These are phyloP conservation scores for Rhodeus uyekii DNA, from an alignment of 2,797 vertebrate genomes.

Conservation along the genomic window DNA sequence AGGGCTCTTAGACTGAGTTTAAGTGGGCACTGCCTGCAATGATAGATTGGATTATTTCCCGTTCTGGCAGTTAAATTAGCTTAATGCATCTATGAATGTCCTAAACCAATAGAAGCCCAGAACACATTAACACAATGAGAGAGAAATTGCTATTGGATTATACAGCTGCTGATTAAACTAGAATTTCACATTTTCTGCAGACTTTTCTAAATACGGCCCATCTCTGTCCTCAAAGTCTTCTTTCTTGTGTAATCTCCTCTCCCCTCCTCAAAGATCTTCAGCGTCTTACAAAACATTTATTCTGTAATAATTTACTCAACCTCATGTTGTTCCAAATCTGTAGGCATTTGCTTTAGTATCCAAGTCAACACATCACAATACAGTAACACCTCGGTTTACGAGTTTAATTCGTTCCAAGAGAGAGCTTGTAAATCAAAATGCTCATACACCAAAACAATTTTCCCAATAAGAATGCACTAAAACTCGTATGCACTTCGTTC, in stretches of 20 bases:
- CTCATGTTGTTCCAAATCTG: not conserved
- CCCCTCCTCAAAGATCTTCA: not conserved
- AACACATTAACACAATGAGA: slow-evolving; percentile 46
- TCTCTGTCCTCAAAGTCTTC: no score
- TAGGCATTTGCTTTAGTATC: no score
- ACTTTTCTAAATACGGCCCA: not conserved
- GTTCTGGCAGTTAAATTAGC: slow-evolving; percentile 50
- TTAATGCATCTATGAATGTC: slow-evolving; percentile 51
- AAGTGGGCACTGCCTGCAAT: slow-evolving; percentile 34
- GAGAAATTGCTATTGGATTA: slow-evolving; percentile 6
- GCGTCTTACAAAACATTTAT: no score
- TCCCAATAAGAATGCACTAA: no score
- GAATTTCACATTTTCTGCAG: not conserved
- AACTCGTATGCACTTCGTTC: no score
- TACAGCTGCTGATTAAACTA: not conserved
- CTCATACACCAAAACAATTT: no score
- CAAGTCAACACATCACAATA: no score
- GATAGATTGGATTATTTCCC: slow-evolving; percentile 58
- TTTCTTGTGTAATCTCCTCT: no score
- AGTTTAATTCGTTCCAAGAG: no score
- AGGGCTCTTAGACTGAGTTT: slow-evolving; percentile 29
- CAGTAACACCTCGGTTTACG: no score
- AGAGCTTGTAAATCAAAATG: no score
- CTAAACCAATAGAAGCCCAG: slow-evolving; percentile 37
- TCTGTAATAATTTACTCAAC: not conserved